A percentile compares a stretch with the other conserved stretches of the same genome.
phyloP scores from a whole-genome alignment of 2,113 vertebrate species.

The Notarius quadriscutis region DNA sequence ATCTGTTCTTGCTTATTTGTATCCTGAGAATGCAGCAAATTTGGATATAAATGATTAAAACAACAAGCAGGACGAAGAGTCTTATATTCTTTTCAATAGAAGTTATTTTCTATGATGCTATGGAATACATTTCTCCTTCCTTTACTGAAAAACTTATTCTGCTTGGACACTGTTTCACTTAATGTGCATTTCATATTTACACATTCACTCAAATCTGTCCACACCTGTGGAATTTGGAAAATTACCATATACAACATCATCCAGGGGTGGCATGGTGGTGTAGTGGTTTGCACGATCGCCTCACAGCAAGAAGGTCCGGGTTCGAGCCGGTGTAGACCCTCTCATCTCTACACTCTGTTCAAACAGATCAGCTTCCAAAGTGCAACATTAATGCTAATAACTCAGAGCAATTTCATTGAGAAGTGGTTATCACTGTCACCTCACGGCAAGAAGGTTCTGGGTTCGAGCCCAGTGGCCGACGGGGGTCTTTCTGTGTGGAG shows the following conservation, averaged over 20 bases:
- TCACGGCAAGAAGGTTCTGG: no score
- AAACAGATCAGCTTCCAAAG: no score
- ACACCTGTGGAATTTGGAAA: not conserved
- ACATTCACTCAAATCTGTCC: not conserved
- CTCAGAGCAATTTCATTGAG: no score
- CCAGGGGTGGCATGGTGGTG: not conserved
- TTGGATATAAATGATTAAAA: not conserved
- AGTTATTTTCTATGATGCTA: not conserved
- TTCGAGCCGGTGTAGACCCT: no score
- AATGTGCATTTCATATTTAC: not conserved
- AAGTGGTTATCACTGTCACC: no score
- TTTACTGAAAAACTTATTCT: not conserved
- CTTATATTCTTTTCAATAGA: not conserved
- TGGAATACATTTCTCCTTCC: not conserved
- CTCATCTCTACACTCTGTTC: no score
- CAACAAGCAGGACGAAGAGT: not conserved
- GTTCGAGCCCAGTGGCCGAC: no score
- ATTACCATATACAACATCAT: not conserved
- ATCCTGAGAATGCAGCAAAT: not conserved
- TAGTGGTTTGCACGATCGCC: no score
- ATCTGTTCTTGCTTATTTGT: not conserved
- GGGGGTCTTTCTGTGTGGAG: no score
- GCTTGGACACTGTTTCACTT: not conserved
- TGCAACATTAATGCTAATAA: no score
- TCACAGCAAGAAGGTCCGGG: no score